These are phyloP conservation scores for Aptenodytes forsteri DNA, from an alignment of 2,113 vertebrate species.

Conservation along the genomic window DNA sequence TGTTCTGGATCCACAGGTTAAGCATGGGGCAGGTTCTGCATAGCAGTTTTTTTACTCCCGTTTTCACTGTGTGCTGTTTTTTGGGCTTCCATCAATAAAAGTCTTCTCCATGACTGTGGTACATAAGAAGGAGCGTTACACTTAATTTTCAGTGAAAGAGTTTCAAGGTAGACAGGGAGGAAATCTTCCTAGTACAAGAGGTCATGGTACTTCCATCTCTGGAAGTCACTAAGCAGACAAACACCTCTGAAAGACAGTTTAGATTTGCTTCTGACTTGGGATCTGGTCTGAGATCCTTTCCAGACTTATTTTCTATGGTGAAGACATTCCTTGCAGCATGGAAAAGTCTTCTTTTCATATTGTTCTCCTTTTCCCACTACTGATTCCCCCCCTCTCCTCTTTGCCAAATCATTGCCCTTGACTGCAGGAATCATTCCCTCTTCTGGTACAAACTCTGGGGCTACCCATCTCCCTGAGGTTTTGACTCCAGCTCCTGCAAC, in stretches of 20 bases:
- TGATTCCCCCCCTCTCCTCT: not conserved
- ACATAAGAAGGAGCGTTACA: not conserved
- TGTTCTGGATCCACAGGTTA: not conserved
- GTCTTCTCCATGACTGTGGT: not conserved
- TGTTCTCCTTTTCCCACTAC: not conserved
- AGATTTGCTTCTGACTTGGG: not conserved
- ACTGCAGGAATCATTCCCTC: not conserved
- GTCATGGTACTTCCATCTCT: not conserved
- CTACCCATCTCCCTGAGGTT: not conserved
- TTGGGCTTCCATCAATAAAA: not conserved
- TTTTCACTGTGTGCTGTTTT: not conserved
- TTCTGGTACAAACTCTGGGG: not conserved
- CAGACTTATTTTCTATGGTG: not conserved
- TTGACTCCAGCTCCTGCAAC: not conserved
- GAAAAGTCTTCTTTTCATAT: not conserved
- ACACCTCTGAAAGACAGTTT: not conserved
- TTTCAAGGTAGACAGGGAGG: not conserved
- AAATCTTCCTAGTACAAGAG: not conserved
- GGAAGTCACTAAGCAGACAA: not conserved
- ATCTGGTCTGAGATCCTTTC: not conserved
- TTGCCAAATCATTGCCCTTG: not conserved
- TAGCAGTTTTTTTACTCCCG: not conserved
- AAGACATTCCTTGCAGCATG: not conserved
- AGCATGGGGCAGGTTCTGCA: not conserved
- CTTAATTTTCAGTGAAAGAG: not conserved